phyloP scores from a whole-genome alignment of 1,140 invertebrate species.

The Leptoteleia sp. region DNA sequence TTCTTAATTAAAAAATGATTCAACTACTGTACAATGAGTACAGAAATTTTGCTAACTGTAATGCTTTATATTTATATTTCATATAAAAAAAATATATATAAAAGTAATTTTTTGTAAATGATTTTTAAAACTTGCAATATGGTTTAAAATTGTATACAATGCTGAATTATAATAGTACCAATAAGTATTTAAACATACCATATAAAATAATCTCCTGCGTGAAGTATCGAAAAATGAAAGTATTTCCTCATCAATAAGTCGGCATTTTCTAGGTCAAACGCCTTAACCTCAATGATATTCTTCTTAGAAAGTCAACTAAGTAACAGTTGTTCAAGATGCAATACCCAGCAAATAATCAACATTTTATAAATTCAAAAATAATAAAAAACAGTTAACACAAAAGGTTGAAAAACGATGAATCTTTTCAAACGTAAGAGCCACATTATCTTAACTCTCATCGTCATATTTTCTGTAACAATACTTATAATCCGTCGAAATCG shows the following conservation, averaged over 20 bases:
- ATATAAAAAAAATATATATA: no score
- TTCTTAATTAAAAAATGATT: no score
- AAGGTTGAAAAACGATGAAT: not conserved
- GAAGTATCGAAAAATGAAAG: conserved; percentile 32
- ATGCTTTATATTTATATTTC: no score
- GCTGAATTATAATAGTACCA: no score
- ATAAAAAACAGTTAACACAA: conserved; percentile 4
- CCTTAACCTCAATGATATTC: conserved; percentile 35
- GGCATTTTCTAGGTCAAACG: conserved; percentile 38
- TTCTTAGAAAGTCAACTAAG: conserved; percentile 33
- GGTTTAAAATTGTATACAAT: no score
- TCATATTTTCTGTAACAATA: not conserved
- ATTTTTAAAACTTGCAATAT: no score
- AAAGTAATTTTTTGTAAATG: no score
- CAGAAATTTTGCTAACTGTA: no score
- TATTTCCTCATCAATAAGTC: conserved; percentile 11
- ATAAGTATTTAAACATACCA: no score
- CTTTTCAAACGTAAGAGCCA: conserved; percentile 6
- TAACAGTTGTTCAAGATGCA: conserved; percentile 13
- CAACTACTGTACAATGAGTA: no score
- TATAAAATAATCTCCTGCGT: no score
- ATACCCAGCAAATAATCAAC: not conserved
- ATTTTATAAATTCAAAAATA: no score
- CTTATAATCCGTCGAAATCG: conserved; percentile 1
- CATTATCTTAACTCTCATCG: not conserved